phyloP scores from a whole-genome alignment of 2,113 vertebrate genomes.

The Xyrauchen texanus region DNA sequence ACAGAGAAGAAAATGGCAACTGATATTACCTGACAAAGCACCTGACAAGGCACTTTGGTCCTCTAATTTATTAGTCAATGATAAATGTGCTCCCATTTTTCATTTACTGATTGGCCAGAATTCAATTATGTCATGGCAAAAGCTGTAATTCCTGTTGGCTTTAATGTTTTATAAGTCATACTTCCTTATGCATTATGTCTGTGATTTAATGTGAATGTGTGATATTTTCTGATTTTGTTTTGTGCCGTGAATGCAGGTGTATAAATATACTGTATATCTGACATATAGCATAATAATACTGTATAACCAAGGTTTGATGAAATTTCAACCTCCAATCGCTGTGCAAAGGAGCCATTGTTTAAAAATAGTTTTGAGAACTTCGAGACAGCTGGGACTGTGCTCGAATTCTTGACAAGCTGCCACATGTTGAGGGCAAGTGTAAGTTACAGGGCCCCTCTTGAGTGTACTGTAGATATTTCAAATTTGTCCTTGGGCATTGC shows the following conservation, averaged over 20 bases:
- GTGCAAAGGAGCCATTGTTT: slow-evolving; percentile 52
- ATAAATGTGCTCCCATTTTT: neutral
- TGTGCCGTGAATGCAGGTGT: neutral
- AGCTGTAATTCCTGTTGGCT: too few species aligned
- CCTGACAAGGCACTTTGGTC: too few species aligned
- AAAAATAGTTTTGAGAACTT: slow-evolving; percentile 74
- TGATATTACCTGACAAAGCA: too few species aligned
- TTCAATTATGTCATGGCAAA: too few species aligned
- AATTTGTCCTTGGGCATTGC: neutral
- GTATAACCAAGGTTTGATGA: neutral
- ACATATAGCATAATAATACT: neutral
- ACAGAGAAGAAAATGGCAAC: too few species aligned
- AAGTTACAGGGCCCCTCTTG: slow-evolving; percentile 48
- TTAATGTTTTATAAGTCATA: too few species aligned
- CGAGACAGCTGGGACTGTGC: slow-evolving; percentile 71
- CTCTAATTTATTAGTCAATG: too few species aligned
- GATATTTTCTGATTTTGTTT: neutral
- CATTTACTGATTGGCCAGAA: neutral
- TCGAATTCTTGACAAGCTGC: slow-evolving; percentile 70
- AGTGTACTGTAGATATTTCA: slow-evolving; percentile 44
- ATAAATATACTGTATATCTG: neutral
- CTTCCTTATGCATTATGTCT: neutral
- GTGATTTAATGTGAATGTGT: neutral
- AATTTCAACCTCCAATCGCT: neutral
- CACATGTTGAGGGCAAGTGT: slow-evolving; percentile 64